Evolutionary conservation across 2,888 invertebrate genomes (phyloP).

Genomic region (Lydus trimaculatus): DNA sequence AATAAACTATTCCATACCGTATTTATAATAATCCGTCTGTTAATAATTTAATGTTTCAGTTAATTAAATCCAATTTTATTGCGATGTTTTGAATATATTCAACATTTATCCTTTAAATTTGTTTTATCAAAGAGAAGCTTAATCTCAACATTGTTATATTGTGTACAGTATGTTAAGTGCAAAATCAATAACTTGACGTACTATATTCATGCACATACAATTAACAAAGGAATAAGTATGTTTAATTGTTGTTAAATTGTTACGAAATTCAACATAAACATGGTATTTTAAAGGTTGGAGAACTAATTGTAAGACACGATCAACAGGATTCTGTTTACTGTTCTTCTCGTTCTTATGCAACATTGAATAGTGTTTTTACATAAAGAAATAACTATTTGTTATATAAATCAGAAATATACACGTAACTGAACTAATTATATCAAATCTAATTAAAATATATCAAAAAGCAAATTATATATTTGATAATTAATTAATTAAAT

Average conservation of each 20-base stretch:
- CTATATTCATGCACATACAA: no score
- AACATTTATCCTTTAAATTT: no score
- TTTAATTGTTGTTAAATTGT: not conserved
- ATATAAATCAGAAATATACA: no score
- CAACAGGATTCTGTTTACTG: not conserved
- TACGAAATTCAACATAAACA: not conserved
- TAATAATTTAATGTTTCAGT: not conserved
- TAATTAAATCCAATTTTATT: not conserved
- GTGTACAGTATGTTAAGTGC: not conserved
- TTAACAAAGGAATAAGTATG: no score
- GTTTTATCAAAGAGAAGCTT: no score
- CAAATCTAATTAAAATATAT: not conserved
- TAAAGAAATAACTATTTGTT: no score
- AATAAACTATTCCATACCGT: not conserved
- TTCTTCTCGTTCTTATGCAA: not conserved
- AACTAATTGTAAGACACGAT: not conserved
- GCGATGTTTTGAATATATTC: not conserved
- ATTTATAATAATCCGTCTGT: not conserved
- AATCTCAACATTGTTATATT: not conserved
- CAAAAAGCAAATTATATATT: not conserved
- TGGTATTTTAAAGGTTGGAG: not conserved
- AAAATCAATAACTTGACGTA: not conserved
- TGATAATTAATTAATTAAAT: not conserved
- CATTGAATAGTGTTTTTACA: not conserved
- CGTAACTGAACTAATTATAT: not conserved